Evolutionary conservation across 2,888 invertebrate genomes (phyloP).

Genomic region (Phyto melanocephala): DNA sequence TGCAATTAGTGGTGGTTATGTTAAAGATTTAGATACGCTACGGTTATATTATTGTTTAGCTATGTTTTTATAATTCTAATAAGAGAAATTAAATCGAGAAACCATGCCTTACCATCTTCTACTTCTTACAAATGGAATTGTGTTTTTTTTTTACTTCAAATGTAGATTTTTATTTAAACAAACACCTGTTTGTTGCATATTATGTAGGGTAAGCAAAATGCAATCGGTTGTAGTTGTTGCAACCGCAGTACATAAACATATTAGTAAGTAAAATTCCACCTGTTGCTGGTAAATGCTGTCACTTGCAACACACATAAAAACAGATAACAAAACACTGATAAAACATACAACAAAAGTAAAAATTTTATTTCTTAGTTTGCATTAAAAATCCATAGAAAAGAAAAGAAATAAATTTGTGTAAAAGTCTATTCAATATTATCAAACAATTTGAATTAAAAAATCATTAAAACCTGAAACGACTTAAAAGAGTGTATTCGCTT

Average conservation of each 20-base stretch:
- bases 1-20: neutral
- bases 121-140: too few relatives aligned
- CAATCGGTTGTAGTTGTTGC: constrained; percentile 38
- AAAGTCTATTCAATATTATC: constrained; percentile 42
- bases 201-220: constrained; percentile 35
- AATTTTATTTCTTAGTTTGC: constrained; percentile 38
- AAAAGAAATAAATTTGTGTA: neutral
- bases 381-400: neutral
- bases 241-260: constrained; percentile 37
- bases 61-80: too few relatives aligned
- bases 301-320: constrained; percentile 44
- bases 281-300: constrained; percentile 59
- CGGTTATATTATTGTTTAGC: too few relatives aligned
- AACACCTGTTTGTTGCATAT: constrained; percentile 36
- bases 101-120: too few relatives aligned
- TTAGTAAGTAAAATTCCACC: constrained; percentile 58
- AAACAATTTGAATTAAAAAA: constrained; percentile 45
- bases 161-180: neutral
- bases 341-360: constrained; percentile 38
- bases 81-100: too few relatives aligned
- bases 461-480: neutral
- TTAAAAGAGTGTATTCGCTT: constrained; percentile 17
- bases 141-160: neutral
- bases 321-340: constrained; percentile 59
- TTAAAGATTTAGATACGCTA: neutral